Percentiles rank a stretch among this genome's conserved stretches.
phyloP scores from a whole-genome alignment of 2,888 invertebrate genomes.

The Volucella inflata region DNA sequence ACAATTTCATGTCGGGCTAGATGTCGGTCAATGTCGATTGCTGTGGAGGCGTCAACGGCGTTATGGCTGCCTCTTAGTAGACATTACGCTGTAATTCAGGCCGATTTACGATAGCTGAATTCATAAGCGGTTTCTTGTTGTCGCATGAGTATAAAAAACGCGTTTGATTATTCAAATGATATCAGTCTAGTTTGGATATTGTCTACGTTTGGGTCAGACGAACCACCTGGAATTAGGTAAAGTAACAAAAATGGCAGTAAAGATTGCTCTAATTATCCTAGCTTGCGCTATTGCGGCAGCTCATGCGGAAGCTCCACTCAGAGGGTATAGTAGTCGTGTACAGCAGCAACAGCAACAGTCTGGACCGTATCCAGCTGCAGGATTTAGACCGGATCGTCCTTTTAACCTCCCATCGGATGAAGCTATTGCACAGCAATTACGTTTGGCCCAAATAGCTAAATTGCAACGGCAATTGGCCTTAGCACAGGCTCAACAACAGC shows the following conservation, averaged over 20 bases:
- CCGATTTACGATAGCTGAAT: constrained; percentile 69
- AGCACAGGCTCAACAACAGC: constrained; percentile 18
- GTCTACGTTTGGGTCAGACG: constrained; percentile 55
- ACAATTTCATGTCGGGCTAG: constrained; percentile 70
- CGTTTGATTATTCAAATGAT: constrained; percentile 72
- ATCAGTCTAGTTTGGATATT: constrained; percentile 70
- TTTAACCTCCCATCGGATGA: constrained; percentile 63
- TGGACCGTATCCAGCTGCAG: constrained; percentile 60
- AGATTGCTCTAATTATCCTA: constrained; percentile 51
- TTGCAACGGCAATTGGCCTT: constrained; percentile 31
- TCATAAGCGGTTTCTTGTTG: constrained; percentile 49
- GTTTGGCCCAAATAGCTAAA: constrained; percentile 56
- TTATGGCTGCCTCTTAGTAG: constrained; percentile 24
- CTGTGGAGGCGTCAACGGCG: constrained; percentile 36
- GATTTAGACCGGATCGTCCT: constrained; percentile 58
- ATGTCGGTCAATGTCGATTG: constrained; percentile 73
- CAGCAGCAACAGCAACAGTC: constrained; percentile 45
- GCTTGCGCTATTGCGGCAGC: constrained; percentile 41
- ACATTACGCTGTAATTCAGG: constrained; percentile 60
- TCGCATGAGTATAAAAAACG: constrained; percentile 69
- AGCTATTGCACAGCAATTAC: constrained; percentile 62
- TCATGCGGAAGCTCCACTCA: constrained; percentile 56
- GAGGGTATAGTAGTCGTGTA: constrained; percentile 50
- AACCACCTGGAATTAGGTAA: constrained; percentile 24
- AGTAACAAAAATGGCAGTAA: constrained; percentile 60